Base-by-base conservation (phyloP, 53 echinoderm and acorn worm species). In the Luidia sarsii region DNA sequence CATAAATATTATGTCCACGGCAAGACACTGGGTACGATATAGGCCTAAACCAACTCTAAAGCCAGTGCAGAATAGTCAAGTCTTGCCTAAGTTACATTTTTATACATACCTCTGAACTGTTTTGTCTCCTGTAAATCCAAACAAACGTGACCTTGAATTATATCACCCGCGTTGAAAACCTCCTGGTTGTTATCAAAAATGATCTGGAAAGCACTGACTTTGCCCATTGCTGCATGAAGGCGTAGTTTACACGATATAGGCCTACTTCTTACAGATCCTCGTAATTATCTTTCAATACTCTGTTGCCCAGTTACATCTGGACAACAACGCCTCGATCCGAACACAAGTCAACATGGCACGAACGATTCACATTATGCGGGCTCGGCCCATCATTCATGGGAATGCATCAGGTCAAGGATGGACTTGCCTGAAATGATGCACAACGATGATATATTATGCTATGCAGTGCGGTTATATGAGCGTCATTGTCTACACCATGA, bases 111-210 rank as follows among this genome's bases (percentile, higher is more conserved):
- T 65, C 88, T 71, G 10, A 88, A 48, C 18, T 67, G 81, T 73
- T 88, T 88, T 0, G 88, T 80, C 48, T 89, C 92, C 3, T 57
- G 59, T 43, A 92, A 64, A 9, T 88, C 84, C 19, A 92, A 64
- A 50, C 50, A 59, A 10, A 92, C 92, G 25, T 92, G 75, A 5
- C 92, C 92, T 15, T 82, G 39, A 3, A 92, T 71, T 21, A 85
- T 6, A 36, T 92, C 92, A 13, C 92, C 92, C 2, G 88, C 81
- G 68, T 92, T 80, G 38, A 88, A 92, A 4, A 88, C 82, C 41
- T 92, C 92, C 14, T 63, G 75, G 1, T 89, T 74, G 30, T 89
- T 85, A 37, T 92, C 92, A 68, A 92, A 92, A 7, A 70, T 30
- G 14, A 92, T 92, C 50, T 67, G 69, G 46, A 89, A 92, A 61